A percentile compares a stretch with the other conserved stretches of the same genome.
phyloP scores from a whole-genome alignment of 2,888 invertebrate genomes.

The Pilophorus perplexus region DNA sequence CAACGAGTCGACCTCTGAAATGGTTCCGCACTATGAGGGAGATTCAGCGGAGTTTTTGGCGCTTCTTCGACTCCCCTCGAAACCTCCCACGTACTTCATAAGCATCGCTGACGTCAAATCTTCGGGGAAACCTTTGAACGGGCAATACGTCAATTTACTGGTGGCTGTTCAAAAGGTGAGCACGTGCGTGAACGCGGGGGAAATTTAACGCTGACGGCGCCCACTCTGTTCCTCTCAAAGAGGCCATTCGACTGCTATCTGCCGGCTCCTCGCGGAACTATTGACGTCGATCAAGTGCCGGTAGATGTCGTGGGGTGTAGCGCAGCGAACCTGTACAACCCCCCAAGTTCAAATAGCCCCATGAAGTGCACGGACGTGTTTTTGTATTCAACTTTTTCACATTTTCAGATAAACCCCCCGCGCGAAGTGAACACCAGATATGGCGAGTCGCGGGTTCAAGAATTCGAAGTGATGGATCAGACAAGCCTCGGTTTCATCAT shows the following conservation, averaged over 20 bases:
- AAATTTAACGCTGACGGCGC: no score
- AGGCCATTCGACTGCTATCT: no score
- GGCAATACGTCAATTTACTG: slow-evolving; percentile 64
- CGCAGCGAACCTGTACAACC: no score
- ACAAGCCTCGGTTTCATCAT: slow-evolving; percentile 61
- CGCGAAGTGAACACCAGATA: slow-evolving; percentile 2
- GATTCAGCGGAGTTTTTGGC: slow-evolving; percentile 54
- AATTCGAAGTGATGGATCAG: slow-evolving; percentile 65
- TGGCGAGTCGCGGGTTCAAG: slow-evolving; percentile 54
- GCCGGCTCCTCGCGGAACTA: no score
- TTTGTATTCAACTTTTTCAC: background rate
- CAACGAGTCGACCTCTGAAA: slow-evolving; percentile 55
- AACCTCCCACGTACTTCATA: slow-evolving; percentile 59
- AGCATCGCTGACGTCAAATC: slow-evolving; percentile 60
- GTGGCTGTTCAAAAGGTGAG: slow-evolving; percentile 63
- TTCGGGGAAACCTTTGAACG: slow-evolving; percentile 53
- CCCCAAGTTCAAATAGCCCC: no score
- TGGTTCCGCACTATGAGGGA: slow-evolving; percentile 6
- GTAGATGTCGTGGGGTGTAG: no score
- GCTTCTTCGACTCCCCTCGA: slow-evolving; percentile 65
- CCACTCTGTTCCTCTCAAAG: no score
- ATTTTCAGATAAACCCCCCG: background rate
- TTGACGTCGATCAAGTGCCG: no score
- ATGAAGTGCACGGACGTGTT: no score
- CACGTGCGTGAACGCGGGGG: no score